These are phyloP conservation scores for Helicoverpa armigera DNA, from an alignment of 1,140 invertebrate genomes.

Conservation along the genomic window DNA sequence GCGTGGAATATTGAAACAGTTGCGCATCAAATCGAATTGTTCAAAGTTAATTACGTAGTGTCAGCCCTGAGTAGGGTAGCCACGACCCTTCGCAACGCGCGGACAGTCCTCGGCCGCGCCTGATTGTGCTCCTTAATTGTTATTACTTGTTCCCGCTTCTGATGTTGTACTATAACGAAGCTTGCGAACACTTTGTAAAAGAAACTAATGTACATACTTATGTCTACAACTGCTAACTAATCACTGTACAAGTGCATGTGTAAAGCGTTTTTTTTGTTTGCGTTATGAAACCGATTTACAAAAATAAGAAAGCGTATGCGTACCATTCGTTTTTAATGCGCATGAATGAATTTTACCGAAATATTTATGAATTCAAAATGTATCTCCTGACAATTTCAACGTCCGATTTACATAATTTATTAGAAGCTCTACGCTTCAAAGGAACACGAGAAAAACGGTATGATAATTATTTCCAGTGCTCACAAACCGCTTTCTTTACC, in stretches of 20 bases:
- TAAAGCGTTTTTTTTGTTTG: no score
- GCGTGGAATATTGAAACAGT: slow-evolving; percentile 73
- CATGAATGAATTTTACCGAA: no score
- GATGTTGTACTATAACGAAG: slow-evolving; percentile 17
- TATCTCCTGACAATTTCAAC: slow-evolving; percentile 9
- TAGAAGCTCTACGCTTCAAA: slow-evolving; percentile 37
- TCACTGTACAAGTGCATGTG: no score
- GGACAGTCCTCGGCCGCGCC: slow-evolving; percentile 27
- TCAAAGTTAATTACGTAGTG: slow-evolving; percentile 77
- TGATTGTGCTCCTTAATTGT: slow-evolving; percentile 60
- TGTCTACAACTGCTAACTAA: no score
- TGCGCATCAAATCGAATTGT: slow-evolving; percentile 76
- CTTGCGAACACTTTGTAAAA: background rate
- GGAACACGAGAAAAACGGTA: slow-evolving; percentile 41
- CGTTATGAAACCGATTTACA: no score
- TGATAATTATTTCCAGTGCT: slow-evolving; percentile 55
- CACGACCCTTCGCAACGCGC: slow-evolving; percentile 35
- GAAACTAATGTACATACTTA: background rate
- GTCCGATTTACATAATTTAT: slow-evolving; percentile 40
- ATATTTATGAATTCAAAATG: background rate
- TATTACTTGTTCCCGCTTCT: slow-evolving; percentile 50
- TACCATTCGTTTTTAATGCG: no score
- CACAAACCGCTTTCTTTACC: slow-evolving; percentile 53
- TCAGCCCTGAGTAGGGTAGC: slow-evolving; percentile 73
- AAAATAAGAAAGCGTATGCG: no score